phyloP scores from a whole-genome alignment of 2,113 vertebrate genomes.

The Anseranas semipalmata region DNA sequence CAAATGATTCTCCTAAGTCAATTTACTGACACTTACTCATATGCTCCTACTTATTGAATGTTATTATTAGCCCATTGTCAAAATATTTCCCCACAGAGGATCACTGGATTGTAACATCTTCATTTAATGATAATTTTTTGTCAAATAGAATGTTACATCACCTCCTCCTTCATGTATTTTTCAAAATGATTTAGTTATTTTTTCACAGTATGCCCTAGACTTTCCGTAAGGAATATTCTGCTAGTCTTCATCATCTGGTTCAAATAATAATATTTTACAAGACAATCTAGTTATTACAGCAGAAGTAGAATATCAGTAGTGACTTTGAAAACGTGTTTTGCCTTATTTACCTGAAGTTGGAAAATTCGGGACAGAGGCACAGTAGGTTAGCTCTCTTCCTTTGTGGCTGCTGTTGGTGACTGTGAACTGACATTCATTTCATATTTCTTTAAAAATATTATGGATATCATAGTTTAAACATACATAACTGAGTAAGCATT shows the following conservation, averaged over 20 bases:
- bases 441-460: not conserved
- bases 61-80: not conserved
- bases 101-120: not conserved
- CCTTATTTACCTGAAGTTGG: not conserved
- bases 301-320: not conserved
- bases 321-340: not conserved
- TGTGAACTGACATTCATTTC: not conserved
- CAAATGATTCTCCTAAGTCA: not conserved
- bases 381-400: not conserved
- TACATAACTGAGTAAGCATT: not conserved
- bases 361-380: not conserved
- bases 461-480: not conserved
- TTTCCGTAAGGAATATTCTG: not conserved
- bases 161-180: not conserved
- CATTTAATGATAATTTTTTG: not conserved
- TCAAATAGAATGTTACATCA: not conserved
- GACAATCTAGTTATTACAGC: not conserved
- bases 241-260: not conserved
- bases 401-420: not conserved
- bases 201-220: not conserved
- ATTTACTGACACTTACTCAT: not conserved
- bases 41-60: not conserved
- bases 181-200: not conserved
- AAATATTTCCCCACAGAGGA: not conserved
- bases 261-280: not conserved